Conservation (phyloP, 2,888 invertebrate species). For the Rhabditophanes sp. region DNA sequence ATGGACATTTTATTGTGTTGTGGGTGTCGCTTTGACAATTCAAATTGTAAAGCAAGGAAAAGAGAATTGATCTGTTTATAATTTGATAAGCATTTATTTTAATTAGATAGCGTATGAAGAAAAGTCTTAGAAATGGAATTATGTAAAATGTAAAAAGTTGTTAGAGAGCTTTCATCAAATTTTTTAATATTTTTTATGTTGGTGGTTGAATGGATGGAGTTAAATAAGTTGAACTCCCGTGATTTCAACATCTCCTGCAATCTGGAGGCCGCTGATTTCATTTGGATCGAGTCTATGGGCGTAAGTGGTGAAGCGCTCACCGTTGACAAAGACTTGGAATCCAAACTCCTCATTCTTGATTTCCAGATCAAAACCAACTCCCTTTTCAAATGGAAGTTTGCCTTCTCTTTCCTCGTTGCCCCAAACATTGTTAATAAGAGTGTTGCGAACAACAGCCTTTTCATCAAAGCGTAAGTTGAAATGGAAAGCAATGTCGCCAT, state of each 20-base stretch:
- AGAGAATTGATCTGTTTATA: too few relatives aligned
- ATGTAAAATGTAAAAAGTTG: too few relatives aligned
- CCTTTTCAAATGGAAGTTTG: conserved; percentile 41
- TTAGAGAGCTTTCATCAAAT: too few relatives aligned
- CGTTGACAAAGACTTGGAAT: conserved; percentile 44
- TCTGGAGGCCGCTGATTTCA: conserved; percentile 41
- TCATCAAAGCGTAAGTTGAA: conserved; percentile 40
- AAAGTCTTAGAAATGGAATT: too few relatives aligned
- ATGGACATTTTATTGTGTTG: too few relatives aligned
- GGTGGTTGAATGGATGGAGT: too few relatives aligned
- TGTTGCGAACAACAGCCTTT: conserved; percentile 33
- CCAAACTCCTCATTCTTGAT: conserved; percentile 41
- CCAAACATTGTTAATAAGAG: conserved; percentile 36
- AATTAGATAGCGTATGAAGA: too few relatives aligned
- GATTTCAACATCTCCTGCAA: conserved; percentile 40
- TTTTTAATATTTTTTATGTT: too few relatives aligned
- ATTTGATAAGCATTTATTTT: too few relatives aligned
- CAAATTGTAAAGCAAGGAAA: too few relatives aligned
- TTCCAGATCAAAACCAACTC: conserved; percentile 41
- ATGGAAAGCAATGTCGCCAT: conserved; percentile 42
- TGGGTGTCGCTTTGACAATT: too few relatives aligned
- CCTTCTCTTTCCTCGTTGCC: conserved; percentile 44
- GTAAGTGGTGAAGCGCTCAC: conserved; percentile 43
- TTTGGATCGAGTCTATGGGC: conserved; percentile 43
- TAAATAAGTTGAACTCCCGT: conserved; percentile 37